Percentiles rank a stretch among this genome's conserved stretches.
phyloP scores from a whole-genome alignment of 1,140 invertebrate species.

The Doryteuthis pealeii region DNA sequence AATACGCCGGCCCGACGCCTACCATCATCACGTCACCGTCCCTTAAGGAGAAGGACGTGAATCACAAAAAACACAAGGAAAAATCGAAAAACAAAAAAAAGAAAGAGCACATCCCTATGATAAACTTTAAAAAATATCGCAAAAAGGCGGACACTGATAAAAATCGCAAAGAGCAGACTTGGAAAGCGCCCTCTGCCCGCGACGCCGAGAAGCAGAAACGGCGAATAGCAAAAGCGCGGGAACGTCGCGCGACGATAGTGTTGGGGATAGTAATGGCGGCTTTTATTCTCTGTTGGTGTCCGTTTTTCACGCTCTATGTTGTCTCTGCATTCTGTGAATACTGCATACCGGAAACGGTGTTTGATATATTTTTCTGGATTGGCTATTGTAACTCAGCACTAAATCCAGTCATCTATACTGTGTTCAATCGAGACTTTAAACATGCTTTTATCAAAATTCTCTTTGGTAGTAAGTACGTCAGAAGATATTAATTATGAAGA shows the following conservation, averaged over 20 bases:
- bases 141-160: conserved; percentile 23
- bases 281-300: conserved; percentile 98
- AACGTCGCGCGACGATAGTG: conserved; percentile 94
- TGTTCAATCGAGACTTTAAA: conserved; percentile 98
- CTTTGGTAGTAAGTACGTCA: conserved; percentile 29
- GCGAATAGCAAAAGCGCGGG: conserved; percentile 91
- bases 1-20: conserved; percentile 5
- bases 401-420: conserved; percentile 99
- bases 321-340: conserved; percentile 81
- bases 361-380: conserved; percentile 96
- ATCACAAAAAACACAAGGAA: conserved; percentile 12
- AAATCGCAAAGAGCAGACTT: conserved; percentile 12
- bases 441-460: conserved; percentile 97
- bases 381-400: conserved; percentile 97
- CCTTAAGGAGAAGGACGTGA: conserved; percentile 8
- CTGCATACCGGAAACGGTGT: conserved; percentile 84
- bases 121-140: conserved; percentile 15
- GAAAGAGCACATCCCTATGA: neutral
- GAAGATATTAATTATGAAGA: conserved; percentile 18
- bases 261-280: conserved; percentile 98
- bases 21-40: conserved; percentile 10
- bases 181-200: conserved; percentile 18
- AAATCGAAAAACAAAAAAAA: conserved; percentile 24
- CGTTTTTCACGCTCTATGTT: conserved; percentile 95
- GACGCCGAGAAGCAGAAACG: conserved; percentile 92